phyloP scores from a whole-genome alignment of 2,113 vertebrate species.

The Mola mola region DNA sequence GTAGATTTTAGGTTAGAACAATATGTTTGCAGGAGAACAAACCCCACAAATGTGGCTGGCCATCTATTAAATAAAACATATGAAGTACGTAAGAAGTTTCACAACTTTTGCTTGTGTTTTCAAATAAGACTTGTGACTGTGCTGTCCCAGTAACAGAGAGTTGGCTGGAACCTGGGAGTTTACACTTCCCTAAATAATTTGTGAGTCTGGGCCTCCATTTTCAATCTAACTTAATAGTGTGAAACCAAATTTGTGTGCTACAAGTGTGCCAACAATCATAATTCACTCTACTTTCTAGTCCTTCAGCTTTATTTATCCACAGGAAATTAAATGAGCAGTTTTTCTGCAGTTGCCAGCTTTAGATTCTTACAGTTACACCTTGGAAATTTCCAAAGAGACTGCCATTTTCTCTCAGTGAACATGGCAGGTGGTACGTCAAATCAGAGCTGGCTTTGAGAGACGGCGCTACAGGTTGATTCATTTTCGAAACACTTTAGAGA shows the following conservation, averaged over 20 bases:
- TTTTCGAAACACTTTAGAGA: too few species aligned
- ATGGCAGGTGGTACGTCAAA: background rate
- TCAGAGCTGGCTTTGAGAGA: too few species aligned
- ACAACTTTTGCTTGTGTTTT: slow-evolving; percentile 49
- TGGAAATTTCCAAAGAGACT: slow-evolving; percentile 3
- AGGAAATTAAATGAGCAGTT: slow-evolving; percentile 33
- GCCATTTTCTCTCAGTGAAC: background rate
- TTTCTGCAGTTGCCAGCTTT: slow-evolving; percentile 10
- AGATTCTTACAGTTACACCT: slow-evolving; percentile 6
- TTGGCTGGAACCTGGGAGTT: slow-evolving; percentile 44
- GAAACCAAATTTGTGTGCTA: slow-evolving; percentile 24
- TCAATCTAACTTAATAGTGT: slow-evolving; percentile 44
- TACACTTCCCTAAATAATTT: slow-evolving; percentile 48
- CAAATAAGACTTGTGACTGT: slow-evolving; percentile 24
- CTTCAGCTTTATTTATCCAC: slow-evolving; percentile 36
- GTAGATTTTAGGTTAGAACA: slow-evolving; percentile 26
- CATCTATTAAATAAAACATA: slow-evolving; percentile 36
- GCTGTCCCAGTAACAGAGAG: slow-evolving; percentile 21
- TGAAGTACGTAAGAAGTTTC: slow-evolving; percentile 33
- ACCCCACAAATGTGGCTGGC: slow-evolving; percentile 38
- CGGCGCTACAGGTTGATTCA: too few species aligned
- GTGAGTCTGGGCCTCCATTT: slow-evolving; percentile 25
- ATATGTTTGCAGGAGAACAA: slow-evolving; percentile 49
- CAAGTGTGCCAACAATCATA: slow-evolving; percentile 19
- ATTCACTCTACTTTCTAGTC: slow-evolving; percentile 32